Evolutionary conservation across 1,140 invertebrate species (phyloP).

Genomic region (Tetramorium parvispinum): DNA sequence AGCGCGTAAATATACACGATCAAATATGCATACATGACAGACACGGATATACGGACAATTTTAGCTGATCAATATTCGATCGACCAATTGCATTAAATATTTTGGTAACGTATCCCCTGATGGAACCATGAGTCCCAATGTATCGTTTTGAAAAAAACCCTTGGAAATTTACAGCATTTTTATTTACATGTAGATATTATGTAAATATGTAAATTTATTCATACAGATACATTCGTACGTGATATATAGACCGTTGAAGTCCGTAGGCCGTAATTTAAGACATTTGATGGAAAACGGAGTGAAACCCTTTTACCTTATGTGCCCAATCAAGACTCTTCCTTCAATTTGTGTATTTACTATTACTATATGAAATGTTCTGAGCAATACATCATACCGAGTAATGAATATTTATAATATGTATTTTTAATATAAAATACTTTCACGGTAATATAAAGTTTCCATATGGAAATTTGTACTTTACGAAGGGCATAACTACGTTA

Average conservation of each 20-base stretch:
- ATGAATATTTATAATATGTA: not conserved
- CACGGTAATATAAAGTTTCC: not conserved
- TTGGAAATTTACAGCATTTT: not conserved
- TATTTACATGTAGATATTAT: constrained; percentile 26
- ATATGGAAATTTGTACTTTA: not conserved
- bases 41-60: constrained; percentile 6
- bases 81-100: constrained; percentile 7
- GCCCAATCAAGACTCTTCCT: not conserved
- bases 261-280: not conserved
- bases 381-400: not conserved
- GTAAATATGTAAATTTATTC: constrained; percentile 23
- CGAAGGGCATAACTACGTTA: not conserved
- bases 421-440: not conserved
- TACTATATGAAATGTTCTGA: not conserved
- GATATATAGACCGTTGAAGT: not conserved
- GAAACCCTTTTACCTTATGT: not conserved
- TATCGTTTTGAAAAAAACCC: not conserved
- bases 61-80: constrained; percentile 24
- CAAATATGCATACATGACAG: constrained; percentile 21
- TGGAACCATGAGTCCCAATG: too few relatives aligned
- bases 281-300: not conserved
- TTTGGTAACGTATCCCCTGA: not conserved
- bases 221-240: constrained; percentile 6
- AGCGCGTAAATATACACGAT: constrained; percentile 49
- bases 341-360: constrained; percentile 14